Conservation (phyloP, 2,888 invertebrate species). For the Zaprionus bogoriensis region DNA sequence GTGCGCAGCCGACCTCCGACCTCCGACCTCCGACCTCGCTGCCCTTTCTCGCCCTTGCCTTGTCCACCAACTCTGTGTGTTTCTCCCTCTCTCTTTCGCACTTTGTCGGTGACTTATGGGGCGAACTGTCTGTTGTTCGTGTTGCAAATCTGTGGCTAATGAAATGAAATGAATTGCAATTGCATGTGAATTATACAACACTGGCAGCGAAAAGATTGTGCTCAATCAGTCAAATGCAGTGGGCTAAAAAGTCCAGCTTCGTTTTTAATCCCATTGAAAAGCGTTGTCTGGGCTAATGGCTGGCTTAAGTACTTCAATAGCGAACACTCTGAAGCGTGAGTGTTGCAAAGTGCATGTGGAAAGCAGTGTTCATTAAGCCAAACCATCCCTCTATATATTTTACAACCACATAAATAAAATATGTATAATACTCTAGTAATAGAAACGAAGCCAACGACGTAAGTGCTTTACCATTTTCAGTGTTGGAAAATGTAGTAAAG, state of each 20-base stretch:
- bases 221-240: conserved; percentile 2
- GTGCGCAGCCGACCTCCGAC: neutral
- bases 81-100: neutral
- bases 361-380: no score
- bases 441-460: no score
- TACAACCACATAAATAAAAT: no score
- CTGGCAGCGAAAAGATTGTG: neutral
- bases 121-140: conserved; percentile 34
- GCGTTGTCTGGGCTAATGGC: neutral
- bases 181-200: conserved; percentile 10
- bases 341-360: neutral
- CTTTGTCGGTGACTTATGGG: no score
- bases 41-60: neutral
- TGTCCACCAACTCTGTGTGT: neutral
- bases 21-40: neutral
- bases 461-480: no score
- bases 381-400: no score
- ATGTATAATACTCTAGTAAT: no score
- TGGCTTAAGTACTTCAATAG: neutral
- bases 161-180: conserved; percentile 18
- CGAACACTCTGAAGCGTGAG: neutral
- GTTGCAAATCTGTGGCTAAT: conserved; percentile 46
- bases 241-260: neutral
- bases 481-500: no score
- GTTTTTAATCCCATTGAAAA: neutral